Percentiles rank a stretch among this genome's conserved stretches.
These are phyloP conservation scores for Cryptomyrus ogoouensis DNA, from an alignment of 2,113 vertebrate species.

Conservation along the genomic window DNA sequence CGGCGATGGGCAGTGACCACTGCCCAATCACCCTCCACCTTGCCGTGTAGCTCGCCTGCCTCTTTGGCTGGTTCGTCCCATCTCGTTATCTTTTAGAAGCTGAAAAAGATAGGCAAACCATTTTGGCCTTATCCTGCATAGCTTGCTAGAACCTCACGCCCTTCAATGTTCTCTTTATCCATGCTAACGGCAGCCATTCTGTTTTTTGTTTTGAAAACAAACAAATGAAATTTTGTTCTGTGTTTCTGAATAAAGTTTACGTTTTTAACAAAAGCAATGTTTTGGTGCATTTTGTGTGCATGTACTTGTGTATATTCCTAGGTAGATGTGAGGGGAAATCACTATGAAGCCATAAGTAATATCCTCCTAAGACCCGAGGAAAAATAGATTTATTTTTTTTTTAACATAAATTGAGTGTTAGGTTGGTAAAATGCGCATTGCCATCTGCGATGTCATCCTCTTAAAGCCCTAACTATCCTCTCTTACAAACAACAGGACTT, in stretches of 20 bases:
- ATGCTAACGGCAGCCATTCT: not conserved
- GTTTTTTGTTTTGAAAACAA: not conserved
- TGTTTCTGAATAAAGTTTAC: constrained; percentile 14
- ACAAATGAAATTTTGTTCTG: not conserved
- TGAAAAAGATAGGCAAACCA: no score
- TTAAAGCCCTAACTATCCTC: not conserved
- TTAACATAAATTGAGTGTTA: not conserved
- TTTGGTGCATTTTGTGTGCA: not conserved
- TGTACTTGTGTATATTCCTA: not conserved
- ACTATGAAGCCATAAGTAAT: not conserved
- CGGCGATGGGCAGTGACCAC: constrained; percentile 79
- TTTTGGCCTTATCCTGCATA: not conserved
- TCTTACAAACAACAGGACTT: not conserved
- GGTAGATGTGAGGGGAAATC: not conserved
- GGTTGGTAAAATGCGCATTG: not conserved
- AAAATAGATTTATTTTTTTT: not conserved
- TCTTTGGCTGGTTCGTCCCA: not conserved
- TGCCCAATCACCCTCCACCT: constrained; percentile 80
- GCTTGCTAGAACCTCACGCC: not conserved
- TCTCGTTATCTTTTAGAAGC: not conserved
- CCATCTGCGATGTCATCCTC: not conserved
- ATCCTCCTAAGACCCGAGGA: not conserved
- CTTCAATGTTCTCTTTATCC: not conserved
- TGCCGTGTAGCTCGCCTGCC: constrained; percentile 52
- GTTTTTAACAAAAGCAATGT: not conserved